A percentile compares a stretch with the other conserved stretches of the same genome.
phyloP scores from a whole-genome alignment of 2,113 vertebrate genomes.

The Hippolais icterina region DNA sequence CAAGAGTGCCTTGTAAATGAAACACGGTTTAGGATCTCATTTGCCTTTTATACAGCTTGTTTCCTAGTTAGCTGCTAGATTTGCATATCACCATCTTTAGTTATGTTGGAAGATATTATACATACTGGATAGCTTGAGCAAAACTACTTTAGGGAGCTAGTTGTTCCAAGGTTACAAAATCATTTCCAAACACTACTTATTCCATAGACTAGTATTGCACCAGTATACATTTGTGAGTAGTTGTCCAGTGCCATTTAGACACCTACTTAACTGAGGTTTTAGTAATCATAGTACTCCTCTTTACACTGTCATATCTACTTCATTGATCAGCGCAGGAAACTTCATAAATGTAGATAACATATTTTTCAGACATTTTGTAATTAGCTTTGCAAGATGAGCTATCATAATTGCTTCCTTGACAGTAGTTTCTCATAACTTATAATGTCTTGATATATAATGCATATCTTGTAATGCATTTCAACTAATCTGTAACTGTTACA shows the following conservation, averaged over 20 bases:
- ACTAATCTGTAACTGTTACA: slow-evolving; percentile 5
- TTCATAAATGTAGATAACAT: slow-evolving; percentile 52
- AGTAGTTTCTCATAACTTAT: slow-evolving; percentile 42
- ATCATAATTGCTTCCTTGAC: slow-evolving; percentile 52
- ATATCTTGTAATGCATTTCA: slow-evolving; percentile 46
- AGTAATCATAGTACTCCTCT: neutral
- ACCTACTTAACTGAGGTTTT: neutral
- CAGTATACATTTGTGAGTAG: neutral
- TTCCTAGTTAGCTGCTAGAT: neutral
- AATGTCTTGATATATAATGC: slow-evolving; percentile 59
- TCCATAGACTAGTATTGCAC: neutral
- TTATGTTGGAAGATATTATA: neutral
- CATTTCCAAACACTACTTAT: neutral
- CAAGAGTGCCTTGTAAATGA: neutral
- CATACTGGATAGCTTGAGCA: neutral
- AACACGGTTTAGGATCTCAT: neutral
- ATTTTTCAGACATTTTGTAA: slow-evolving; percentile 51
- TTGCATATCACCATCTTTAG: neutral
- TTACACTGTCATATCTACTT: neutral
- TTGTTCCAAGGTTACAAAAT: neutral
- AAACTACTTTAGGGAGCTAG: neutral
- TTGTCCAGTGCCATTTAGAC: neutral
- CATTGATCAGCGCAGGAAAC: slow-evolving; percentile 12
- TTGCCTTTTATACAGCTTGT: neutral
- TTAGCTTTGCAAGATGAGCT: slow-evolving; percentile 37